Conservation (phyloP, 1,140 invertebrate genomes). For the Drosophila eugracilis region DNA sequence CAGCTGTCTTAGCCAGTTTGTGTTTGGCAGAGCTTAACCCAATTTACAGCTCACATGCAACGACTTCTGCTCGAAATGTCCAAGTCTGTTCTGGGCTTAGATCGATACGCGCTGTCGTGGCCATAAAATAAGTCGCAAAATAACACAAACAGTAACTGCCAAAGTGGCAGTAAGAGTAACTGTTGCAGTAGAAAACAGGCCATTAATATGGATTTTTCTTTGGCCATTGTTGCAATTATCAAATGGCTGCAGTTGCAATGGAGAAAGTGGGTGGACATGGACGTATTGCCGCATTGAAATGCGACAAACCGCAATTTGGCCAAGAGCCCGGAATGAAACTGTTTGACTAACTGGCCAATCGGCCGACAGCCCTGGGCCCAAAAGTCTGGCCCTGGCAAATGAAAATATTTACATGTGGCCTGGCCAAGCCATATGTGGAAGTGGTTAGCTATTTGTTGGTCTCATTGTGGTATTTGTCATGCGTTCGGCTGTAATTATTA, state of each 20-base stretch:
- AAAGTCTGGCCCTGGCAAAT: slow-evolving; percentile 31
- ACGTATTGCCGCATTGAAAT: slow-evolving; percentile 68
- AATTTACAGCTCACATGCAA: slow-evolving; percentile 65
- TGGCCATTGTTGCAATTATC: slow-evolving; percentile 59
- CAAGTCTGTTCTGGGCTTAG: slow-evolving; percentile 26
- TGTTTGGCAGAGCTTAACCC: slow-evolving; percentile 50
- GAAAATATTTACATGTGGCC: slow-evolving; percentile 54
- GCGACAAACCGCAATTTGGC: slow-evolving; percentile 71
- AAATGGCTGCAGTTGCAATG: slow-evolving; percentile 55
- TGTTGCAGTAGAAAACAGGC: slow-evolving; percentile 42
- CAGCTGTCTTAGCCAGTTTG: slow-evolving; percentile 32
- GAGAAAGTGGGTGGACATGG: slow-evolving; percentile 40
- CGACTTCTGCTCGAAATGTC: slow-evolving; percentile 45
- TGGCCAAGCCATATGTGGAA: slow-evolving; percentile 41
- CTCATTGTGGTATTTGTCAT: slow-evolving; percentile 30
- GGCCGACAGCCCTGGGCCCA: slow-evolving; percentile 28
- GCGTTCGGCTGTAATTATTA: slow-evolving; percentile 22
- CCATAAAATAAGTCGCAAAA: slow-evolving; percentile 52
- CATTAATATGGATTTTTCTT: slow-evolving; percentile 66
- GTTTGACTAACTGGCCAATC: slow-evolving; percentile 68
- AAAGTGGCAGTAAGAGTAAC: slow-evolving; percentile 20
- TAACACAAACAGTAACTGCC: slow-evolving; percentile 9
- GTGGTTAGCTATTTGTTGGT: slow-evolving; percentile 41
- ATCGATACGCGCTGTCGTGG: slow-evolving; percentile 73
- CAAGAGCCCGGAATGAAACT: slow-evolving; percentile 54